phyloP scores from a whole-genome alignment of 2,888 invertebrate genomes.

The Phlogophora meticulosa region DNA sequence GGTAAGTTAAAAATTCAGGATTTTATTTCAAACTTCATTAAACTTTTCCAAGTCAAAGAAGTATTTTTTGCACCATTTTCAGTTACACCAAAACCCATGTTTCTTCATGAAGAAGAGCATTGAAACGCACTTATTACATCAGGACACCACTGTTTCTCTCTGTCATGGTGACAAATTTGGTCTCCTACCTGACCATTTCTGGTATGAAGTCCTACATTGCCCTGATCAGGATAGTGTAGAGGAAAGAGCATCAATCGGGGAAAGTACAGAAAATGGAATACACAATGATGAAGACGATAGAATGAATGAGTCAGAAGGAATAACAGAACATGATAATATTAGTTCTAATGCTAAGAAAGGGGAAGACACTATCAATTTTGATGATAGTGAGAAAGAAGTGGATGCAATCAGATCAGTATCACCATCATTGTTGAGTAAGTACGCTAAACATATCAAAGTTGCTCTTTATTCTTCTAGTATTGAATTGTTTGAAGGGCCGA shows the following conservation, averaged over 20 bases:
- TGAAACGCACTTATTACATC: slow-evolving; percentile 77
- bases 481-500: too few relatives aligned
- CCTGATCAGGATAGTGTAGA: slow-evolving; percentile 28
- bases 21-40: background rate
- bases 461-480: background rate
- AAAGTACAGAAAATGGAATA: slow-evolving; percentile 15
- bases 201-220: slow-evolving; percentile 85
- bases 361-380: slow-evolving; percentile 48
- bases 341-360: background rate
- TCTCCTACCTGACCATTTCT: slow-evolving; percentile 86
- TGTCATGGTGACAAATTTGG: slow-evolving; percentile 89
- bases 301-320: slow-evolving; percentile 21
- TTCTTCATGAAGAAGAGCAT: slow-evolving; percentile 81
- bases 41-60: background rate
- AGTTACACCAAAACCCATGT: slow-evolving; percentile 91
- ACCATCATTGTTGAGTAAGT: slow-evolving; percentile 75
- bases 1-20: slow-evolving; percentile 68
- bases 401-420: slow-evolving; percentile 61
- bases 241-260: slow-evolving; percentile 2
- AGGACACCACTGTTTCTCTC: slow-evolving; percentile 76
- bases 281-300: slow-evolving; percentile 5
- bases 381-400: slow-evolving; percentile 54
- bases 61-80: slow-evolving; percentile 54
- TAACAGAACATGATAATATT: slow-evolving; percentile 6
- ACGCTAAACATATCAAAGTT: background rate